These are phyloP conservation scores for Choristoneura rosaceana DNA, from an alignment of 2,888 invertebrate species.

Conservation along the genomic window DNA sequence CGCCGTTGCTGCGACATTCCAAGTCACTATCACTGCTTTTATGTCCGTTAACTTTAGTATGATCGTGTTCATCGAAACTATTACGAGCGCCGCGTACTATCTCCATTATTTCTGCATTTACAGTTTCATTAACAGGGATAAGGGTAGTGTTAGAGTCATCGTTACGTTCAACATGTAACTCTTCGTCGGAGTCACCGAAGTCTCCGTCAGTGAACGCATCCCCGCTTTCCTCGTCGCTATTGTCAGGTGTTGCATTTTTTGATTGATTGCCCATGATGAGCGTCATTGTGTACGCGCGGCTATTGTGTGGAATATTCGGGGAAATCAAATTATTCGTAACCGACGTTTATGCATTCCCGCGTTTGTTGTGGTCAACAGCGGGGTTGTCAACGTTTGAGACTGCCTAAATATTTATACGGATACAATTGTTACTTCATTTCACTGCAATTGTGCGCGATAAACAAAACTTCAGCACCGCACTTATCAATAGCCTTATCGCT, in stretches of 20 bases:
- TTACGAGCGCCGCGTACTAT: constrained; percentile 53
- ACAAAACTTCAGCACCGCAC: constrained; percentile 53
- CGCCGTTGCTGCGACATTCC: constrained; percentile 52
- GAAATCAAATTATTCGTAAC: constrained; percentile 60
- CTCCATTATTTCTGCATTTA: constrained; percentile 64
- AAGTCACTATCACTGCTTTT: constrained; percentile 58
- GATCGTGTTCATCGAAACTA: constrained; percentile 47
- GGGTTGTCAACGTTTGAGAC: constrained; percentile 36
- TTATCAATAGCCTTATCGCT: constrained; percentile 73
- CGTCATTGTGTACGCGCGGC: constrained; percentile 50
- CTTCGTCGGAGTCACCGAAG: constrained; percentile 76
- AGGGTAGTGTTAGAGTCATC: constrained; percentile 52
- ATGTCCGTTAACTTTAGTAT: constrained; percentile 58
- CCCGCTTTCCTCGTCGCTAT: constrained; percentile 77
- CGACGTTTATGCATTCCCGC: constrained; percentile 66
- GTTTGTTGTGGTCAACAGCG: constrained; percentile 58
- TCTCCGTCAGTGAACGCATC: constrained; percentile 80
- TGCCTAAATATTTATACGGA: background rate
- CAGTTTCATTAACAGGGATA: constrained; percentile 70
- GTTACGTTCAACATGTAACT: constrained; percentile 59
- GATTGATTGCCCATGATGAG: constrained; percentile 69
- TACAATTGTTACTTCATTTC: constrained; percentile 43
- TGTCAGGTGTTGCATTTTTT: constrained; percentile 70
- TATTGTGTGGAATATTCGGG: constrained; percentile 58
- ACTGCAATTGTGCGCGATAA: constrained; percentile 66